Evolutionary conservation across 2,113 vertebrate species (phyloP), one percentile per base, ranked within the genome.

Genomic region (Nipponia nippon): DNA sequence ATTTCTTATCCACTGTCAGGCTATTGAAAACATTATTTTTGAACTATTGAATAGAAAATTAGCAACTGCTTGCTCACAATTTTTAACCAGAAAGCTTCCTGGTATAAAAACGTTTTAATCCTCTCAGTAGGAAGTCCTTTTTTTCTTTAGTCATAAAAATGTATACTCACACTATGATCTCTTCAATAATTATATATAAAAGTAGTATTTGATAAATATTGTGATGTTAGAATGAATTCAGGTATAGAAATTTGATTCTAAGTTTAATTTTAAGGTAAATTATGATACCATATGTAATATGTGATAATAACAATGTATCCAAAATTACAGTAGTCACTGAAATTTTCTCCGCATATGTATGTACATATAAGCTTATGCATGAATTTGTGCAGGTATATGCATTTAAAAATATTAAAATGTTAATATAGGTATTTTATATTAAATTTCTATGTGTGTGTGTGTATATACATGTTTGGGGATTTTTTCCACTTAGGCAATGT

Each of bases 121-220:
- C 46, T 55, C 69, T 89, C 32, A 84, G 69, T 72, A 86, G 32
- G 32, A 66, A 90, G 6, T 81, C 46, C 10, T 32, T 83, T 96
- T 38, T 91, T 55, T 72, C 19, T 91, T 82, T 89, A 90, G 86
- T 90, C 62, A 92, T 71, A 95, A 92, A 83, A 84, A 86, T 30
- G 38, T 62, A 85, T 88, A 21, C 13, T 79, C 66, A 59, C 16
- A 5, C 6, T 38, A 9, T 29, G 13, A 73, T 94, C 7, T 95
- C n/a, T 83, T 95, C 72, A 58, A 56, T 78, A 83, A 91, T 55
- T 75, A 46, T 59, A 96, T 97, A 42, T 53, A 92, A 90, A 94
- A 94, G 15, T 47, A 93, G 6, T 16, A 15, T 79, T 76, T 94
- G 61, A 92, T 89, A 96, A 91, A 96, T 93, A 83, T 5, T 73